These are phyloP conservation scores for Chaetura pelagica DNA, from an alignment of 2,113 vertebrate genomes.

Conservation along the genomic window DNA sequence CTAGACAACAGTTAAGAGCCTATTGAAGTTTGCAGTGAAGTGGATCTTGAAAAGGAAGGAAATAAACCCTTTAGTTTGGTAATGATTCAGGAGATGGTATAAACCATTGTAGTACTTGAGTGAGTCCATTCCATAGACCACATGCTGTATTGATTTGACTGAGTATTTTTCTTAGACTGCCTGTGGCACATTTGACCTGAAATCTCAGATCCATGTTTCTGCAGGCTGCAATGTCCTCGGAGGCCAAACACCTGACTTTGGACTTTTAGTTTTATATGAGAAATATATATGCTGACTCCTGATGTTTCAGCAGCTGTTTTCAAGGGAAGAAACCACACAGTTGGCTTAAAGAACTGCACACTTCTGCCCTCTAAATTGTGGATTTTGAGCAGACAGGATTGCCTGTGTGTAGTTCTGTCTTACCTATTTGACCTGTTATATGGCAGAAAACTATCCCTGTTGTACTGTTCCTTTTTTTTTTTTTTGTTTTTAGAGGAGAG, in stretches of 20 bases:
- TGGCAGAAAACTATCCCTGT: background rate
- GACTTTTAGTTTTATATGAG: background rate
- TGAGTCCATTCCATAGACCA: background rate
- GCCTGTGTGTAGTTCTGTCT: background rate
- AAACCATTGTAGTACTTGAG: background rate
- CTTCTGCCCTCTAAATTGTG: background rate
- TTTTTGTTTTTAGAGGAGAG: background rate
- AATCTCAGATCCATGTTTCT: background rate
- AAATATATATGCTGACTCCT: background rate
- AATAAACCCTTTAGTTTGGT: background rate
- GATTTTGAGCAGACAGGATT: background rate
- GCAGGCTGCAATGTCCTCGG: background rate
- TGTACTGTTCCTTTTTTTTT: background rate
- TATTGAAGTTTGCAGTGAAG: background rate
- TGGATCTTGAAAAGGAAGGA: background rate
- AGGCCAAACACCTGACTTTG: background rate
- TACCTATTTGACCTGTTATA: background rate
- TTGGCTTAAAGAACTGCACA: background rate
- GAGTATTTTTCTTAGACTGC: background rate
- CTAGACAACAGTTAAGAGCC: background rate
- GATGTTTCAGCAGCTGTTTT: background rate
- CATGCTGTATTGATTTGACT: rapidly evolving
- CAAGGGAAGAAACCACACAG: background rate
- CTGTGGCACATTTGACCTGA: background rate
- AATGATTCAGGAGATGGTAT: background rate